Conservation (phyloP, 2,888 invertebrate genomes). For the Rambutsinella grinnellia region DNA sequence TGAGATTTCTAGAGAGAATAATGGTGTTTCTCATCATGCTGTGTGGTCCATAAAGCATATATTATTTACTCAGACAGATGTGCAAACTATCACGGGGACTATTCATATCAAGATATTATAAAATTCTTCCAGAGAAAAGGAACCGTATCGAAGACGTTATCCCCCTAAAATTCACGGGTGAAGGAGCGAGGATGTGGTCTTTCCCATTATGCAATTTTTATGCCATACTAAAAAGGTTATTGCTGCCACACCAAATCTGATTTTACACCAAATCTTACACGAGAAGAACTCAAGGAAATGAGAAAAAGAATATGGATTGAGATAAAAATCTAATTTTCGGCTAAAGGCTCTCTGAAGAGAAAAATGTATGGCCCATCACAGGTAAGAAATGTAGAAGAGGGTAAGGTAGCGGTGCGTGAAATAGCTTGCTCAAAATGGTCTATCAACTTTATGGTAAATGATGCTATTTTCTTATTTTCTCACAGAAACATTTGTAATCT, state of each 20-base stretch:
- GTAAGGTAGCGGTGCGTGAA: conserved; percentile 20
- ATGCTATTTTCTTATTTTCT: not conserved
- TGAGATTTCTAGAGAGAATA: too few species aligned
- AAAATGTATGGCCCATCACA: not conserved
- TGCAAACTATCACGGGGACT: too few species aligned
- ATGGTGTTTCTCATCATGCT: too few species aligned
- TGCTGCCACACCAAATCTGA: not conserved
- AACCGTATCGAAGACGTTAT: too few species aligned
- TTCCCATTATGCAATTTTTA: not conserved
- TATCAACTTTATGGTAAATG: not conserved
- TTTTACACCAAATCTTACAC: not conserved
- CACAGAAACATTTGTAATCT: not conserved
- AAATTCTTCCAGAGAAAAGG: too few species aligned
- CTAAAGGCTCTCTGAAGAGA: not conserved
- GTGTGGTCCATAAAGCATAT: too few species aligned
- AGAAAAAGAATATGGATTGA: not conserved
- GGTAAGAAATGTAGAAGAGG: not conserved
- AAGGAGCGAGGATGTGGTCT: not conserved
- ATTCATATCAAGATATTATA: too few species aligned
- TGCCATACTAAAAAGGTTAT: not conserved
- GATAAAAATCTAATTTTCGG: conserved; percentile 11
- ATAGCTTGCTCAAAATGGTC: conserved; percentile 5
- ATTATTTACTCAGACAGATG: too few species aligned
- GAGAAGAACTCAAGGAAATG: not conserved
- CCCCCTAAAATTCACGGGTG: too few species aligned